Evolutionary conservation across 2,888 invertebrate genomes (phyloP).

Genomic region (Kuschelorhynchus macadamiae): DNA sequence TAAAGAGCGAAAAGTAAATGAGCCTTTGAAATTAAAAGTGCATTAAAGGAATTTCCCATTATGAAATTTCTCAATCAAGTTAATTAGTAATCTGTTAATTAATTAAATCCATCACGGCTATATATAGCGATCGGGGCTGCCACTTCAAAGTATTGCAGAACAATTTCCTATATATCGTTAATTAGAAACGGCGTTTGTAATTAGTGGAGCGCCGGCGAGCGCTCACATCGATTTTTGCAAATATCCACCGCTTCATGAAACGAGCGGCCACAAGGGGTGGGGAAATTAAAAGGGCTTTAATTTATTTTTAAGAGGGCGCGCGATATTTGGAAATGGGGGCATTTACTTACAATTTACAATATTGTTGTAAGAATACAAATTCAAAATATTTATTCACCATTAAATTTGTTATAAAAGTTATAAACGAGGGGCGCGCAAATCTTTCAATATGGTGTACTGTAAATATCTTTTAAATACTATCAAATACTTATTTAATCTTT

Average conservation of each 20-base stretch:
- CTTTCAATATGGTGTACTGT: too few relatives aligned
- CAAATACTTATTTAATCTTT: too few relatives aligned
- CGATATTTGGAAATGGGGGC: neutral
- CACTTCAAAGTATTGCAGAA: conserved; percentile 69
- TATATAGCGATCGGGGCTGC: conserved; percentile 59
- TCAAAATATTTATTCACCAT: too few relatives aligned
- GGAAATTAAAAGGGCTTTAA: conserved; percentile 38
- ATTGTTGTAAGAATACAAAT: too few relatives aligned
- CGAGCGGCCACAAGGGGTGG: conserved; percentile 37
- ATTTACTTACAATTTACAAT: too few relatives aligned
- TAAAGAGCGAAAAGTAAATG: conserved; percentile 50
- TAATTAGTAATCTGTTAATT: conserved; percentile 69
- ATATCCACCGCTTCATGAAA: conserved; percentile 40
- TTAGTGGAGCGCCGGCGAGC: conserved; percentile 64
- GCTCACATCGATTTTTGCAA: conserved; percentile 62
- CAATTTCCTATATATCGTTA: conserved; percentile 69
- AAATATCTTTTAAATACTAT: too few relatives aligned
- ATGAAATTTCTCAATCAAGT: conserved; percentile 64
- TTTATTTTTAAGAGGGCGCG: conserved; percentile 37
- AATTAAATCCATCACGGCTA: conserved; percentile 67
- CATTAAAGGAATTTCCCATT: conserved; percentile 61
- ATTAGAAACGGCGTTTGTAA: conserved; percentile 68
- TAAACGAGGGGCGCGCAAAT: too few relatives aligned
- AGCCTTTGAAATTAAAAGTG: conserved; percentile 58
- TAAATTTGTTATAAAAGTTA: too few relatives aligned